Evolutionary conservation across 2,113 vertebrate species (phyloP).

Genomic region (Charadrius vociferus): DNA sequence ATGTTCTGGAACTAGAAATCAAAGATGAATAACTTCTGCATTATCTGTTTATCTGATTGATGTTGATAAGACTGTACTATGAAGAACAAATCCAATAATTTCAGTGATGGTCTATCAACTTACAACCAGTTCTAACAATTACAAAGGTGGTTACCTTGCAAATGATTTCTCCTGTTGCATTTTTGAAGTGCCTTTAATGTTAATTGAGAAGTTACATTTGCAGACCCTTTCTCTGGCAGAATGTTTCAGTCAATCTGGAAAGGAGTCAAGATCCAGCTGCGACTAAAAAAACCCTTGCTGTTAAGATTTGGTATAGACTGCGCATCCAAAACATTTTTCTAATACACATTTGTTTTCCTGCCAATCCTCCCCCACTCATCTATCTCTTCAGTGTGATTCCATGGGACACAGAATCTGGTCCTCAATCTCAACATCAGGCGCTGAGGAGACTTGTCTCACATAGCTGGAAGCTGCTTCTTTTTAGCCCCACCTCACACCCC

Average conservation of each 20-base stretch:
- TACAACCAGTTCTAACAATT: background rate
- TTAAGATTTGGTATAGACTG: background rate
- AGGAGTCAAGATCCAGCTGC: background rate
- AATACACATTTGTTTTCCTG: background rate
- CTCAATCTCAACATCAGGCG: background rate
- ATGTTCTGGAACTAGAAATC: background rate
- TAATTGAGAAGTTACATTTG: background rate
- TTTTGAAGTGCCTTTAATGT: background rate
- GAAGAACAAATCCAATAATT: background rate
- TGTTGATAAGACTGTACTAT: background rate
- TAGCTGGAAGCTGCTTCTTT: background rate
- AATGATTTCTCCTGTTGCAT: background rate
- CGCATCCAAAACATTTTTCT: background rate
- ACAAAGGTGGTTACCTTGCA: accelerated
- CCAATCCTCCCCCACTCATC: background rate
- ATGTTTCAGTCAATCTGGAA: background rate
- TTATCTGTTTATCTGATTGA: background rate
- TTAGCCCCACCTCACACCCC: accelerated
- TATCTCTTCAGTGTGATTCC: background rate
- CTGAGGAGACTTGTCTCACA: accelerated
- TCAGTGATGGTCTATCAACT: background rate
- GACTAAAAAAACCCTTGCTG: background rate
- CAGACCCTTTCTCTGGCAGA: background rate
- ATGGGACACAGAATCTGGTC: background rate
- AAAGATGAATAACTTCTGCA: background rate